Evolutionary conservation across 1,140 invertebrate genomes (phyloP), one percentile per base, ranked within the genome.

Genomic region (Hyposmocoma kahamanoa): DNA sequence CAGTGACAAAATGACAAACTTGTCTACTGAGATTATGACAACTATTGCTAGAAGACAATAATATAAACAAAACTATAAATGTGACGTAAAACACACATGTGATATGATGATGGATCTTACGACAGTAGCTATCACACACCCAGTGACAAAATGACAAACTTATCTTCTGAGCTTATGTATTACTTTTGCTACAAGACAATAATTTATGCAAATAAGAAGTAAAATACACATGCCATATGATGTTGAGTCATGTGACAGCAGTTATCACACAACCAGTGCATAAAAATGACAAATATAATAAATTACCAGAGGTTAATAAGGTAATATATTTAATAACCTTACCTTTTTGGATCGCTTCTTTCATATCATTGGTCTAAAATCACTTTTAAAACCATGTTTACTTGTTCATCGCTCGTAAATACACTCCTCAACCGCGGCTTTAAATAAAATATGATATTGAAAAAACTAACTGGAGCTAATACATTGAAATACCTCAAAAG

Each of bases 1-100:
- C 46, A 48, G 34, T 48, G 46, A 48, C 28, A 41, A 6, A 26
- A 46, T 46, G 18, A 46, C 19, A 46, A 20, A 32, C 32, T 36
- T 48, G 28, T 39, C 34, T 28, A 48, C 46, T 48, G 22, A 15
- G n/a, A 18, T n/a, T 10, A 26, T 50, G 56, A 59, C 41, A 39
- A 50, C 53, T 51, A 36, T 15, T 30, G 11, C 15, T 54, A 6
- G 49, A 10, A 45, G 34, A 47, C n/a, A n/a, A n/a, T n/a, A n/a
- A n/a, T n/a, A n/a, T n/a, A n/a, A n/a, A n/a, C 22, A n/a, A n/a
- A n/a, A n/a, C n/a, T n/a, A n/a, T n/a, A n/a, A n/a, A n/a, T n/a
- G n/a, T n/a, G n/a, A n/a, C n/a, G n/a, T n/a, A n/a, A n/a, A n/a
- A 22, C 22, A 17, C 13, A 22, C 42, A 15, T 10, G 22, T 5